Percentiles rank a stretch among this genome's conserved stretches.
Conservation (phyloP, 1,140 invertebrate species). For the Ooceraea biroi region DNA sequence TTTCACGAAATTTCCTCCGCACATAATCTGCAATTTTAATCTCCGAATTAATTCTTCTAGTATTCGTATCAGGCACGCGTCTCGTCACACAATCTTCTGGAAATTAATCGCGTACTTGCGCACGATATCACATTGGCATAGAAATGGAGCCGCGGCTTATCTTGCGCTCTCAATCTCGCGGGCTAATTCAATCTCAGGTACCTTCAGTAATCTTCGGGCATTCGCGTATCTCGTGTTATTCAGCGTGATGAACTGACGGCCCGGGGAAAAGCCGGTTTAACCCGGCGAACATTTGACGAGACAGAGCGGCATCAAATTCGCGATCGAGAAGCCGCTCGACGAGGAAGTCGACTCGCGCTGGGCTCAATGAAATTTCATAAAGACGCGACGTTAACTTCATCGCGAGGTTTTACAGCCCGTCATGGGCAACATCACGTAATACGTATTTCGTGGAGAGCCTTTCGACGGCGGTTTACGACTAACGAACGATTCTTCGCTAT, state of each 20-base stretch:
- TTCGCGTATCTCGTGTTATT: constrained; percentile 39
- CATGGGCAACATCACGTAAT: constrained; percentile 43
- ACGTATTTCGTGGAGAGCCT: constrained; percentile 68
- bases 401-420: constrained; percentile 37
- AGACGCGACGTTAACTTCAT: constrained; percentile 44
- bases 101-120: constrained; percentile 17
- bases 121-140: constrained; percentile 38
- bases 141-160: constrained; percentile 44
- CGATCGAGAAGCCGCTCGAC: not conserved
- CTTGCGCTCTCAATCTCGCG: constrained; percentile 41
- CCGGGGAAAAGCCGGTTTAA: constrained; percentile 23
- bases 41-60: not conserved
- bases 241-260: constrained; percentile 3
- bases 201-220: too few species aligned
- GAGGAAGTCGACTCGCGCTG: not conserved
- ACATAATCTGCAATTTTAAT: not conserved
- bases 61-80: not conserved
- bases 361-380: constrained; percentile 33
- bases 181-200: constrained; percentile 49
- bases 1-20: not conserved
- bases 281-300: constrained; percentile 5
- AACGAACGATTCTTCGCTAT: constrained; percentile 81
- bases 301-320: constrained; percentile 45
- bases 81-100: not conserved
- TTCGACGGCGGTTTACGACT: constrained; percentile 68